phyloP scores from a whole-genome alignment of 2,797 vertebrate genomes.

The Epinephelus awoara region DNA sequence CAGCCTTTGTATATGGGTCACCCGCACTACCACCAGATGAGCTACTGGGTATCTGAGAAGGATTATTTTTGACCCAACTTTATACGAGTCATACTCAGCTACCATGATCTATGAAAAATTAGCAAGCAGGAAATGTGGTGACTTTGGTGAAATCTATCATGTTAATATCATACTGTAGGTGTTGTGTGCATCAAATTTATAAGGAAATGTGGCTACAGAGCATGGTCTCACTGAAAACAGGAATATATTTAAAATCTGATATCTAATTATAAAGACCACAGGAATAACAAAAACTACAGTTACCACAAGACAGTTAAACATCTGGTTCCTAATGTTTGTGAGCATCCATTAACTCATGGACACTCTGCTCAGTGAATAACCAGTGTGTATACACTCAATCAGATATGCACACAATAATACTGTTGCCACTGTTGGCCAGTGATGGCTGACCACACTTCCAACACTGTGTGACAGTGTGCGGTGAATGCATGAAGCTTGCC shows the following conservation, averaged over 20 bases:
- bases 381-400: neutral
- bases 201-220: neutral
- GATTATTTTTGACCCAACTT: neutral
- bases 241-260: too few species aligned
- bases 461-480: conserved; percentile 32
- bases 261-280: too few species aligned
- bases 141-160: neutral
- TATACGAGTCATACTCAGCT: neutral
- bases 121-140: neutral
- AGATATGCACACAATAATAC: neutral
- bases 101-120: neutral
- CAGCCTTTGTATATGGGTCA: too few species aligned
- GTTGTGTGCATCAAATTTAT: neutral
- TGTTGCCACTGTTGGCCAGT: conserved; percentile 24
- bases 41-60: too few species aligned
- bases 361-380: neutral
- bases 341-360: neutral
- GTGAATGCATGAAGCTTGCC: conserved; percentile 55
- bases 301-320: neutral
- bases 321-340: neutral
- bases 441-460: conserved; percentile 27
- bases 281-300: neutral
- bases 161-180: neutral
- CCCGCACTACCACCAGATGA: too few species aligned
- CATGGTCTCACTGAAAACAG: too few species aligned